Conservation (phyloP, 2,797 vertebrate species). For the Martes flavigula region DNA sequence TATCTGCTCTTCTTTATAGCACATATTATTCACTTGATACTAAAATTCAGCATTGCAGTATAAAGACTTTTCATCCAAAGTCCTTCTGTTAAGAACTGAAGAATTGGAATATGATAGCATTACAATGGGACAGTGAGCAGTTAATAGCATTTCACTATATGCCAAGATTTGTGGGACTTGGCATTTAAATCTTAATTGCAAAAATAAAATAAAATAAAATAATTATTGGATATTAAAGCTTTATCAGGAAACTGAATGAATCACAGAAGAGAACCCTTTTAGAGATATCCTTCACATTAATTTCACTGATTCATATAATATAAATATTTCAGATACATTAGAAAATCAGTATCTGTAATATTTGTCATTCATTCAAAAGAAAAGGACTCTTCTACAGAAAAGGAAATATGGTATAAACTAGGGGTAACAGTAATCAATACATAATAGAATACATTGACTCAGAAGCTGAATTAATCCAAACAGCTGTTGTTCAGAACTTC, state of each 20-base stretch:
- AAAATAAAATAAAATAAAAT: constrained; percentile 74
- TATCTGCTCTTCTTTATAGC: neutral
- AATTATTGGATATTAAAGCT: constrained; percentile 81
- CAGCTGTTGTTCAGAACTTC: neutral
- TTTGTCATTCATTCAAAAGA: constrained; percentile 61
- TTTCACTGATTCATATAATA: constrained; percentile 81
- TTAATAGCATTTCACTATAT: neutral
- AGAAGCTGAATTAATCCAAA: constrained; percentile 23
- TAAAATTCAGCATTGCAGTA: neutral
- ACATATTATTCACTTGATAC: neutral
- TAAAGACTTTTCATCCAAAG: neutral
- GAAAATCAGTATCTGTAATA: constrained; percentile 64
- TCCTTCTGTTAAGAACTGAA: neutral
- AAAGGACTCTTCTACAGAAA: constrained; percentile 57
- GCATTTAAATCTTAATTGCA: constrained; percentile 42
- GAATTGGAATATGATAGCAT: neutral
- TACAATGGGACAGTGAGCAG: neutral
- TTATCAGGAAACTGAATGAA: constrained; percentile 79
- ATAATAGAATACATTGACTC: constrained; percentile 50
- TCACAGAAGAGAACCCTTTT: constrained; percentile 78
- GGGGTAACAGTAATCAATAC: constrained; percentile 30
- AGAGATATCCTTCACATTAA: constrained; percentile 72
- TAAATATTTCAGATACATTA: constrained; percentile 80
- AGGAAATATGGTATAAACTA: neutral
- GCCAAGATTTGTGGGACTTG: neutral